These are phyloP conservation scores for Oligia latruncula DNA, from an alignment of 2,888 invertebrate species.

Conservation along the genomic window DNA sequence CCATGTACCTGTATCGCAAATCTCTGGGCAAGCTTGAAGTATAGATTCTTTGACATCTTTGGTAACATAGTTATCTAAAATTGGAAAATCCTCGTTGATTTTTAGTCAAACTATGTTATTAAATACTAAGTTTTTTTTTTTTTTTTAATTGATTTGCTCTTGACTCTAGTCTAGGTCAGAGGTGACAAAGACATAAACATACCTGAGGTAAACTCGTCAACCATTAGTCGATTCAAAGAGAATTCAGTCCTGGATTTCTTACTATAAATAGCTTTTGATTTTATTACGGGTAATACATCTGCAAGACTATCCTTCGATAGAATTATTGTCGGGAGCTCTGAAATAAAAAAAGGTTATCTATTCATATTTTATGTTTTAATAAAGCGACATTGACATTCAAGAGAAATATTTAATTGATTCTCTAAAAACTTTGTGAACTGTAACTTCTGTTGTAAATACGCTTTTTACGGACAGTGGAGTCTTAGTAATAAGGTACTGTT, in stretches of 20 bases:
- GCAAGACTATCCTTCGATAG: constrained; percentile 67
- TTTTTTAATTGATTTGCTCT: too few species aligned
- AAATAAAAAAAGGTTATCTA: neutral
- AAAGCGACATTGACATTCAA: neutral
- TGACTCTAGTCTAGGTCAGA: too few species aligned
- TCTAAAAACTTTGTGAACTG: neutral
- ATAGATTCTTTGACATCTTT: constrained; percentile 72
- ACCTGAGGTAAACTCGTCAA: constrained; percentile 76
- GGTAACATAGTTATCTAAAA: constrained; percentile 72
- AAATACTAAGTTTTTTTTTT: neutral
- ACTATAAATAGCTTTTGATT: neutral
- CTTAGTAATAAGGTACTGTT: too few species aligned
- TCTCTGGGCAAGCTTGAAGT: constrained; percentile 73
- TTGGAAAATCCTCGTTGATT: constrained; percentile 52
- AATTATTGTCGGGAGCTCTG: constrained; percentile 43
- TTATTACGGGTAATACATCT: constrained; percentile 65
- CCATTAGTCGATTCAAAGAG: constrained; percentile 52
- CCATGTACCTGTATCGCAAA: constrained; percentile 73
- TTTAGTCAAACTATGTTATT: constrained; percentile 33
- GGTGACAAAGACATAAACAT: constrained; percentile 25
- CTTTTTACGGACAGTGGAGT: neutral
- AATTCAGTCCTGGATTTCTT: constrained; percentile 18
- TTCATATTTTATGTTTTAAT: neutral
- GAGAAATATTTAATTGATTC: neutral
- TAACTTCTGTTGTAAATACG: neutral